Evolutionary conservation across 2,888 invertebrate species (phyloP).

Genomic region (Patella pellucida): DNA sequence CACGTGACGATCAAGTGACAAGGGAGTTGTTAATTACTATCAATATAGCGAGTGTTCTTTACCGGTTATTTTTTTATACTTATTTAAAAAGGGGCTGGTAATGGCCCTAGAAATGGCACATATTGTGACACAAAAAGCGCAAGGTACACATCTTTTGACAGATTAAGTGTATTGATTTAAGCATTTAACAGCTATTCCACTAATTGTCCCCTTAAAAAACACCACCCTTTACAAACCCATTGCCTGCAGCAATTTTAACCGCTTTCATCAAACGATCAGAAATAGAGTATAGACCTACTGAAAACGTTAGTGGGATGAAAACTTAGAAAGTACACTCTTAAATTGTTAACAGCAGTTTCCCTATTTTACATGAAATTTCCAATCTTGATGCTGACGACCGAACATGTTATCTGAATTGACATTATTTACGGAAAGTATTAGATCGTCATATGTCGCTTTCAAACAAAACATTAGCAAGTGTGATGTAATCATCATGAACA

Average conservation of each 20-base stretch:
- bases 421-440: slow-evolving; percentile 6
- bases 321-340: no score
- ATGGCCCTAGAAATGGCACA: slow-evolving; percentile 7
- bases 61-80: background rate
- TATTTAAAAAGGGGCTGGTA: background rate
- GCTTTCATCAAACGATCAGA: background rate
- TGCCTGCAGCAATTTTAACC: background rate
- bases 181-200: background rate
- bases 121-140: slow-evolving; percentile 9
- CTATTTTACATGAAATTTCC: no score
- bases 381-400: background rate
- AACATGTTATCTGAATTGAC: background rate
- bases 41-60: no score
- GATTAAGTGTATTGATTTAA: slow-evolving; percentile 11
- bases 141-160: background rate
- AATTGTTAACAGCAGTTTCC: no score
- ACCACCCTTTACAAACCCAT: background rate
- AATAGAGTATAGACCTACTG: no score
- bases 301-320: no score
- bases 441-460: slow-evolving; percentile 2
- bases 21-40: no score
- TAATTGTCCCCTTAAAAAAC: slow-evolving; percentile 7
- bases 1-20: no score
- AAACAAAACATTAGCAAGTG: background rate
- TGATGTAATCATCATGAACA: background rate